Conservation (phyloP, 2,113 vertebrate species). For the Egretta garzetta region DNA sequence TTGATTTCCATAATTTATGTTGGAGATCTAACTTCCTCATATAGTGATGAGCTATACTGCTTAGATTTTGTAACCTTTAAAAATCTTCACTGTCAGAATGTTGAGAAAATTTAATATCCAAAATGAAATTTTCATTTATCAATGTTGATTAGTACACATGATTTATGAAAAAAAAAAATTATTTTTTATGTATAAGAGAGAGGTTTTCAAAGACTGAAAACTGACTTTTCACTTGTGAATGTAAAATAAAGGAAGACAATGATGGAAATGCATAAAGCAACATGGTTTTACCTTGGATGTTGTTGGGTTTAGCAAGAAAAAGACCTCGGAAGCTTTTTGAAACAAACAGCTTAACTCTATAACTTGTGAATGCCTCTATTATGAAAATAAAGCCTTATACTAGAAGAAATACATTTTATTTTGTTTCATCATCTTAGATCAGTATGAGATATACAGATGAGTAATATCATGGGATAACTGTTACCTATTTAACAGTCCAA, state of each 20-base stretch:
- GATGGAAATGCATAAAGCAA: background rate
- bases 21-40: background rate
- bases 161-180: background rate
- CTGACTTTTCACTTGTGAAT: background rate
- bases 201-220: background rate
- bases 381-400: background rate
- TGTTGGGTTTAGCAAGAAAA: background rate
- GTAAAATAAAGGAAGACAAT: background rate
- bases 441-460: no score
- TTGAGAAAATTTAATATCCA: background rate
- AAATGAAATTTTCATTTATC: background rate
- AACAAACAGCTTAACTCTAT: background rate
- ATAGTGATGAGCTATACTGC: background rate
- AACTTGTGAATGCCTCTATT: background rate
- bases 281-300: background rate
- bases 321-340: background rate
- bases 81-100: background rate
- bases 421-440: background rate
- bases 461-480: background rate
- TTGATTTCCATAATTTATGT: background rate
- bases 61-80: background rate
- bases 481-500: background rate
- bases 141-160: background rate
- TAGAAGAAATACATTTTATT: background rate
- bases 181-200: background rate